Evolutionary conservation across 2,113 vertebrate genomes (phyloP).

Genomic region (Colistium nudipinnis): DNA sequence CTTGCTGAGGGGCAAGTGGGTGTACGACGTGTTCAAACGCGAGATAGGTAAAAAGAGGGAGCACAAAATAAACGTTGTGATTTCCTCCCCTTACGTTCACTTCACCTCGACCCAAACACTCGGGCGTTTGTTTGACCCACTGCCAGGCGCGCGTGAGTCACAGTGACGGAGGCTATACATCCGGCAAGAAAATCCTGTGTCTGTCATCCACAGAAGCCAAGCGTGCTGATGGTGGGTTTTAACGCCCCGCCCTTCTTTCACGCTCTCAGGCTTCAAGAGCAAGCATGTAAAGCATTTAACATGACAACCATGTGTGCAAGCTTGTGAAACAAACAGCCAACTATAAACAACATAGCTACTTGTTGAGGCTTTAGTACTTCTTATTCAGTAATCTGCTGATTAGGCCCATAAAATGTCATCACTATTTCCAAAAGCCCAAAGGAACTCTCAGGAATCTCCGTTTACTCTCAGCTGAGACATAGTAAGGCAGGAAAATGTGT

Average conservation of each 20-base stretch:
- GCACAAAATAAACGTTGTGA: too few species aligned
- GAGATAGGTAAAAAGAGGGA: conserved; percentile 9
- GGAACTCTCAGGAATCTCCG: too few species aligned
- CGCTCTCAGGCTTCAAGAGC: neutral
- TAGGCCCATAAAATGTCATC: too few species aligned
- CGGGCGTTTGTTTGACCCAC: conserved; percentile 40
- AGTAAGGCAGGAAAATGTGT: too few species aligned
- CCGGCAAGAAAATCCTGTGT: neutral
- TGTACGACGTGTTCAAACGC: conserved; percentile 26
- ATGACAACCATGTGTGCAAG: neutral
- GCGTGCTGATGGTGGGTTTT: neutral
- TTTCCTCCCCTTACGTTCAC: conserved; percentile 2
- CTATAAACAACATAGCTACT: neutral
- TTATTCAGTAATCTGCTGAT: too few species aligned
- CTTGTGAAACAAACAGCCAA: neutral
- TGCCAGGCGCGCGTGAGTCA: conserved; percentile 22
- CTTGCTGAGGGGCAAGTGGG: conserved; percentile 31
- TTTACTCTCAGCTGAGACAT: too few species aligned
- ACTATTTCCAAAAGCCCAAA: too few species aligned
- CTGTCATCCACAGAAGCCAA: neutral
- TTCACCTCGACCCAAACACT: conserved; percentile 32
- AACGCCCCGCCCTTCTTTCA: neutral
- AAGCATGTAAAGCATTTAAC: neutral
- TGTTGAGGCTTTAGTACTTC: neutral
- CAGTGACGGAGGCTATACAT: neutral